Evolutionary conservation across 2,113 vertebrate genomes (phyloP), one percentile per base, ranked within the genome.

Genomic region (Ictalurus punctatus): DNA sequence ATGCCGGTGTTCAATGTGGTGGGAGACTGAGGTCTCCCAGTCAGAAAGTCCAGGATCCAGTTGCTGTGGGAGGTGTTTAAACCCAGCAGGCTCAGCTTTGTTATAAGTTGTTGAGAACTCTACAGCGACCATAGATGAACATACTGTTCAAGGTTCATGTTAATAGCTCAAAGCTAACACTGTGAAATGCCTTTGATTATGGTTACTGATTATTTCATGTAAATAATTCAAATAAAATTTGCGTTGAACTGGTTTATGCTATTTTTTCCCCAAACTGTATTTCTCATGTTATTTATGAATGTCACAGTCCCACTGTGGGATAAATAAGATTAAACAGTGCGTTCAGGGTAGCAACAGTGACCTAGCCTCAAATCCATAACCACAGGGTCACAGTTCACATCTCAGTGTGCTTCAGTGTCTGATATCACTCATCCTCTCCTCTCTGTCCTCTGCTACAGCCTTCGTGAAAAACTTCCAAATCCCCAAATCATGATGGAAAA

Each of bases 361-460:
- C 61, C 34, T 44, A 12, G n/a, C 40, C 40, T 81, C 27, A 30
- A 87, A 80, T 54, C 76, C 59, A 87, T 87, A 87, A 67, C 10
- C 59, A 63, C 76, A 56, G 86, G 86, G 80, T 87, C 61, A 67
- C 61, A 40, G 76, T 54, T 87, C 86, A 87, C 10, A 7, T 80
- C 76, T 34, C 61, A 30, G 19, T 65, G 54, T 56, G 37, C 59
- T 8, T 52, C 40, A 54, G 76, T 34, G 12, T 80, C n/a, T 67
- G 4, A 52, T 80, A 74, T 67, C 76, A 1, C 40, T 87, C 59
- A 48, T 56, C 61, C 10, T 80, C 27, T 56, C 61, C 10, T 80
- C 27, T 52, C 25, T 27, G 58, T 63, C 73, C 58, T 86, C 58
- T 21, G 25, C 56, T 25, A 34, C 21, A 37, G 27, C 58, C 56